Percentiles rank a stretch among this genome's conserved stretches.
These are phyloP conservation scores for Eospalax fontanierii DNA, from an alignment of 2,797 vertebrate species.

Conservation along the genomic window DNA sequence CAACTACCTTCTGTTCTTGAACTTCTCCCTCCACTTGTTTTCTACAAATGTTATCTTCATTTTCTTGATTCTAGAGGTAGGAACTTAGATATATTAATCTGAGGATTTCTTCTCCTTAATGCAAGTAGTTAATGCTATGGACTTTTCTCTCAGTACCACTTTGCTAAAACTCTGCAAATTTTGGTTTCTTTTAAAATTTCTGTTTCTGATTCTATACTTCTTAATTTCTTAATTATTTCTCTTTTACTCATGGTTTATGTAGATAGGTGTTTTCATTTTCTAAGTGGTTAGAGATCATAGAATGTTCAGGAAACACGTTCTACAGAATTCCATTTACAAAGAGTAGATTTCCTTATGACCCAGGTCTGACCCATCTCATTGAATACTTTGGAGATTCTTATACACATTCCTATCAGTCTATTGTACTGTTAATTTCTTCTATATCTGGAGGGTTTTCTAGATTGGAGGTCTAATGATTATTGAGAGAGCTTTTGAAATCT, in stretches of 20 bases:
- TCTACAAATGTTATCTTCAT: not conserved
- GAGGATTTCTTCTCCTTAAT: not conserved
- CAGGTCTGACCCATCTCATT: not conserved
- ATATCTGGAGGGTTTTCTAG: not conserved
- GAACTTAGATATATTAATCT: not conserved
- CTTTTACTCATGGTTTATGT: not conserved
- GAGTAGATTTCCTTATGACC: not conserved
- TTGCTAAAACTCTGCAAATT: not conserved
- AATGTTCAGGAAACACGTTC: not conserved
- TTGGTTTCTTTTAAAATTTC: not conserved
- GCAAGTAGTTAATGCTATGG: not conserved
- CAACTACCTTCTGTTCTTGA: not conserved
- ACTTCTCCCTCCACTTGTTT: not conserved
- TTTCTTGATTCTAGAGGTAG: not conserved
- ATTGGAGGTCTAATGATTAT: not conserved
- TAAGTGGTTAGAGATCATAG: not conserved
- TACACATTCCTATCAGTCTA: not conserved
- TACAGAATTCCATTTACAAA: not conserved
- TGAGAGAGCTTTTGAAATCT: not conserved
- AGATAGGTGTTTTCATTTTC: not conserved
- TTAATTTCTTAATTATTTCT: not conserved
- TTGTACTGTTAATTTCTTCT: not conserved
- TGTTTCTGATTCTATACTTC: not conserved
- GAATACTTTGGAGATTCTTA: not conserved
- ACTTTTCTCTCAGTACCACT: not conserved